These are phyloP conservation scores for Hyposoter didymator DNA, from an alignment of 2,888 invertebrate species.

Conservation along the genomic window DNA sequence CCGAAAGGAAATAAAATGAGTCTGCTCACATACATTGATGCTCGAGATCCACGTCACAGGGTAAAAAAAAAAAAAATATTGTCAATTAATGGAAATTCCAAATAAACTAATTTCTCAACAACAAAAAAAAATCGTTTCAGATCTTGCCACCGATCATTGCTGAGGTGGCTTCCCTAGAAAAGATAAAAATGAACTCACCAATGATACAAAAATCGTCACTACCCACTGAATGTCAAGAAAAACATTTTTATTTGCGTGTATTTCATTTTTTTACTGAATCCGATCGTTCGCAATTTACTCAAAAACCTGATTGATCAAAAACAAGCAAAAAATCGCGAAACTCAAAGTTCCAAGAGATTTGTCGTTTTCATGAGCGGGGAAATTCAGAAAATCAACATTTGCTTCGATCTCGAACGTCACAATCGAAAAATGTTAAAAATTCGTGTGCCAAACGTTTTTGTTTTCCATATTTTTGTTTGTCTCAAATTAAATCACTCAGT, in stretches of 20 bases:
- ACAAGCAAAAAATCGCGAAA: too few relatives aligned
- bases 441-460: neutral
- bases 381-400: neutral
- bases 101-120: neutral
- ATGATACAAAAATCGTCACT: too few relatives aligned
- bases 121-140: neutral
- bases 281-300: too few relatives aligned
- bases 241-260: too few relatives aligned
- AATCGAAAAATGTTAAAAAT: neutral
- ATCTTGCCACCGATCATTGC: too few relatives aligned
- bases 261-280: too few relatives aligned
- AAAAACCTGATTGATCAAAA: too few relatives aligned
- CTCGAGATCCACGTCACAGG: neutral
- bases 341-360: too few relatives aligned
- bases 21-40: conserved; percentile 41
- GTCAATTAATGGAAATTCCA: too few relatives aligned
- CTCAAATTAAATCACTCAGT: neutral
- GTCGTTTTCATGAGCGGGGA: neutral
- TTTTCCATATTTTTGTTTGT: neutral
- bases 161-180: too few relatives aligned
- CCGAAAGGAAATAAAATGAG: conserved; percentile 48
- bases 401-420: neutral
- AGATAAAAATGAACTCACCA: too few relatives aligned
- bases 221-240: too few relatives aligned
- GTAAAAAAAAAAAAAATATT: neutral